Evolutionary conservation across 2,113 vertebrate genomes (phyloP), one percentile per base, ranked within the genome.

Genomic region (Polyodon spathula): DNA sequence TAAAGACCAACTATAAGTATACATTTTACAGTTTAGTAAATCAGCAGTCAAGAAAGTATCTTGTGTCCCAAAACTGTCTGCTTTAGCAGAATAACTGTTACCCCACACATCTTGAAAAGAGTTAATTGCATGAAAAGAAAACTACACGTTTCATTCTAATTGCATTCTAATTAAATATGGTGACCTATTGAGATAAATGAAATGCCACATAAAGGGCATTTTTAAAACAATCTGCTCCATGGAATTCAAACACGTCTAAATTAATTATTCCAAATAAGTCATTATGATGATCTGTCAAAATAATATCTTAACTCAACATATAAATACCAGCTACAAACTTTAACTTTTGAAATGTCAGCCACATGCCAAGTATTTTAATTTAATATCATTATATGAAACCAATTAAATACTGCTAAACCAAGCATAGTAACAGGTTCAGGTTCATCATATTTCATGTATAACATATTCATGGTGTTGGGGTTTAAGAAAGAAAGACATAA

Each of bases 21-120:
- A 73, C 80, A 83, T 79, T 77, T 78, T 81, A 67, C 74, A 75
- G 77, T 79, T 76, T 79, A 73, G 81, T 85, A 81, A 84, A 84
- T 77, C 73, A 79, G 68, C 64, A 43, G 8, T 63, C 65, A 66
- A 77, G 76, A 75, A 73, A 69, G 73, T 79, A 77, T 75, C 70
- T 70, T 62, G 62, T 14, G 65, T 37, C 14, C 17, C 58, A 44
- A 16, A 43, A 10, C 42, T 46, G 75, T 17, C 72, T 71, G 66
- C 69, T 68, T 38, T 68, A 27, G 71, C 63, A 37, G 41, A 50
- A 56, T 51, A 6, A 37, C 4, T 39, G 27, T 43, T 56, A 57
- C 27, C 27, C 27, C 27, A 27, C 27, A 27, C 27, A n/a, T 50
- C 48, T 50, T 2, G 10, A 50, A n/a, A 27, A 27, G 27, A 50